Percentiles rank a stretch among this genome's conserved stretches.
Conservation (phyloP, 2,113 vertebrate species). For the Cynocephalus volans region DNA sequence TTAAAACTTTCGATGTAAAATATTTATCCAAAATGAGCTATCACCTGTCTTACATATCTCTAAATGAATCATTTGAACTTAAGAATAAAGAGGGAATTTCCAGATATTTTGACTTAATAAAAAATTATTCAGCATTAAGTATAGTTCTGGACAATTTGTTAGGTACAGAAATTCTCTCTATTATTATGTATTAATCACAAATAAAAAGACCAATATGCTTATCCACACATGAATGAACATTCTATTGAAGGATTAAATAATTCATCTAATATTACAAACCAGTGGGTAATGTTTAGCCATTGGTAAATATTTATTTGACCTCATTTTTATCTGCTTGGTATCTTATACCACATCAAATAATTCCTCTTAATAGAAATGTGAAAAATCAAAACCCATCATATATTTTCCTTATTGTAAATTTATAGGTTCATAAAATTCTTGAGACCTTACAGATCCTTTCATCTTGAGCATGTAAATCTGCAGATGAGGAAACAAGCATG, state of each 20-base stretch:
- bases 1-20: background rate
- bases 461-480: background rate
- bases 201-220: background rate
- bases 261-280: background rate
- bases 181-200: background rate
- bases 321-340: background rate
- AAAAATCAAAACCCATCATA: background rate
- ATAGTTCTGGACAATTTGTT: background rate
- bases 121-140: background rate
- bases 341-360: background rate
- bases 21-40: background rate
- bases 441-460: conserved; percentile 5
- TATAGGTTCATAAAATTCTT: background rate
- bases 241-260: conserved; percentile 33
- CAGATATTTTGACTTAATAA: conserved; percentile 21
- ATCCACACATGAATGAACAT: background rate
- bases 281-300: conserved; percentile 35
- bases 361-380: conserved; percentile 2
- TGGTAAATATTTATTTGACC: conserved; percentile 53
- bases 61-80: conserved; percentile 46
- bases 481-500: conserved; percentile 53
- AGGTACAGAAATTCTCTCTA: background rate
- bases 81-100: background rate
- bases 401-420: background rate
- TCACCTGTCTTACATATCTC: background rate